A percentile compares a stretch with the other conserved stretches of the same genome.
Conservation (phyloP, 2,888 invertebrate species). For the Aphodius sticticus region DNA sequence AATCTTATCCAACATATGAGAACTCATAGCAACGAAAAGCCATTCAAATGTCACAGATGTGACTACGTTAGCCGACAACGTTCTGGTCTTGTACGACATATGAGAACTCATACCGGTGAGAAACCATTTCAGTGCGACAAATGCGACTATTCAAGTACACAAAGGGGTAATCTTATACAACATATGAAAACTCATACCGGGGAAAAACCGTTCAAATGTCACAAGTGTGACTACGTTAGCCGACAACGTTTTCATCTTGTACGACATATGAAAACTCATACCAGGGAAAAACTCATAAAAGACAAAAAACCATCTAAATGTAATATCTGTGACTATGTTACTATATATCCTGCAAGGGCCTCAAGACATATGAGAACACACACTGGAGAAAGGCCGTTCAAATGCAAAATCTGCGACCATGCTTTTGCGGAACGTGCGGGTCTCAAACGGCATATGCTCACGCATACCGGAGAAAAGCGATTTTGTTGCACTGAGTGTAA, state of each 20-base stretch:
- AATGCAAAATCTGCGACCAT: too few relatives aligned
- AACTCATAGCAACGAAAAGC: background rate
- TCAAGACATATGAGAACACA: too few relatives aligned
- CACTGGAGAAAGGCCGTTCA: too few relatives aligned
- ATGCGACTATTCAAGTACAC: slow-evolving; percentile 18
- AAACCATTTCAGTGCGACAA: slow-evolving; percentile 9
- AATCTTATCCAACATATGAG: slow-evolving; percentile 5
- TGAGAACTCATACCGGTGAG: background rate
- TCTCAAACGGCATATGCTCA: too few relatives aligned
- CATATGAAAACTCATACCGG: slow-evolving; percentile 22
- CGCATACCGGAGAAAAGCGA: too few relatives aligned
- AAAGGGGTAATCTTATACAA: background rate
- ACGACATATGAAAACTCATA: too few relatives aligned
- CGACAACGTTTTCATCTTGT: too few relatives aligned
- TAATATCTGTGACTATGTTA: too few relatives aligned
- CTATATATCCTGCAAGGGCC: too few relatives aligned
- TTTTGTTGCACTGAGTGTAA: too few relatives aligned
- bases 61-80: background rate
- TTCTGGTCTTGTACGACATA: background rate
- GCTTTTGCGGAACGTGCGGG: too few relatives aligned
- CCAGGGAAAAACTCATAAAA: background rate
- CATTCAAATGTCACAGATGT: slow-evolving; percentile 23
- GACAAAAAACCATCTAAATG: too few relatives aligned
- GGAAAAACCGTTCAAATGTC: slow-evolving; percentile 22
- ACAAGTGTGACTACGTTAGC: slow-evolving; percentile 10